Evolutionary conservation across 2,888 invertebrate genomes (phyloP), one percentile per base, ranked within the genome.

Genomic region (Drosophila stalkeri): DNA sequence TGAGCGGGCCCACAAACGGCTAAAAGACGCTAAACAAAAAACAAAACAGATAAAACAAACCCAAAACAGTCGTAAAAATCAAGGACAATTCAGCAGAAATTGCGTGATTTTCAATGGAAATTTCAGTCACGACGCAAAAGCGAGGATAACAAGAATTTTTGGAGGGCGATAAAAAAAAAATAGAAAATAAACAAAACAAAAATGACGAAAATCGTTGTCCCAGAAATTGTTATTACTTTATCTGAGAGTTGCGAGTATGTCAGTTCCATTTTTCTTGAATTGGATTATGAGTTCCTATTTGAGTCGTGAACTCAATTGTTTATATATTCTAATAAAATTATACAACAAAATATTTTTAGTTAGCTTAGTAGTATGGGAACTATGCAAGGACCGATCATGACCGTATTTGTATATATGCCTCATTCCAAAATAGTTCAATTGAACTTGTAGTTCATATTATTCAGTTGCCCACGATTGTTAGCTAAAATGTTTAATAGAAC

Each of bases 91-190:
- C 68, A 31, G 11, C 27, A 23, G 76, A 64, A 87, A 85, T 47
- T 82, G 74, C 74, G 72, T 85, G 69, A 80, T 78, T 87, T 76
- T 73, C 72, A 47, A 69, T 61, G 71, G 74, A 70, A 80, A 55
- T 57, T 69, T 37, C 20, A 54, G 18, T 23, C 35, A 56, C 27
- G 57, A 69, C 47, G 63, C 57, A 66, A 75, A 57, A 60, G 57
- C 23, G 37, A 49, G 27, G 35, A 23, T 44, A 54, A 52, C 44
- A 41, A 23, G 8, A 35, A 12, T 55, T 44, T 43, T 52, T 12
- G 57, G 31, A 31, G 23, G 11, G 8, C 6, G 6, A 44, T 12
- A 20, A 44, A 14, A 44, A 44, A 20, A 18, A 43, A 3, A 41
- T 2, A 41, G n/a, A 27, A 27, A 2, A 18, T 12, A 47, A 31